These are phyloP conservation scores for Rhadina sibilatrix DNA, from an alignment of 2,113 vertebrate genomes.

Conservation along the genomic window DNA sequence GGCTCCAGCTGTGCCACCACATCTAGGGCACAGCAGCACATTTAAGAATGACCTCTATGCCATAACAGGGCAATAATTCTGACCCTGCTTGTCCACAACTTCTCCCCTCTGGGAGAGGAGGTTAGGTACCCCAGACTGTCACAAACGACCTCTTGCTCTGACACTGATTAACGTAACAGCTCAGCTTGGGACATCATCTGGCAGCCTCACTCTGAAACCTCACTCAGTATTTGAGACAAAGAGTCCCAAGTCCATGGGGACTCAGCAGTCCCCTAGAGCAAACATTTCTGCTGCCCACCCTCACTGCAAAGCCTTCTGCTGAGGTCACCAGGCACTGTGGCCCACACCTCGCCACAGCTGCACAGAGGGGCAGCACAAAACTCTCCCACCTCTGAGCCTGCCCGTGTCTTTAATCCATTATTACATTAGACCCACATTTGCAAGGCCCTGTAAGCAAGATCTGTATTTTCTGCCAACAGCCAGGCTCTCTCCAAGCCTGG, in stretches of 20 bases:
- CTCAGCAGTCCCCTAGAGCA: background rate
- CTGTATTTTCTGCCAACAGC: background rate
- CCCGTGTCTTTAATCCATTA: background rate
- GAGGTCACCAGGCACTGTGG: background rate
- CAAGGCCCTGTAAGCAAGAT: background rate
- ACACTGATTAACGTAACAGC: background rate
- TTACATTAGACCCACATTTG: background rate
- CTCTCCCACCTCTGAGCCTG: background rate
- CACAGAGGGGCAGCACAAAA: background rate
- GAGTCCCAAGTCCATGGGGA: constrained; percentile 22
- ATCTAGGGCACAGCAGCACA: constrained; percentile 4
- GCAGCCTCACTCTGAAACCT: background rate
- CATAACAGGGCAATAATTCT: background rate
- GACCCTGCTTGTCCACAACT: background rate
- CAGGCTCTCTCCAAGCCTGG: background rate
- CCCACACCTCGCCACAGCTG: background rate
- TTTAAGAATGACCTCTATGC: background rate
- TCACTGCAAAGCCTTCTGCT: background rate
- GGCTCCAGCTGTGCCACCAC: constrained; percentile 67
- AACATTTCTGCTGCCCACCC: background rate
- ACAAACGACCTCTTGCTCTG: background rate
- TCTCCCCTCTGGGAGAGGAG: background rate
- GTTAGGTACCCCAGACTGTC: background rate
- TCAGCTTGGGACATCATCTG: background rate
- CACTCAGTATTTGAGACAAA: background rate